phyloP scores from a whole-genome alignment of 2,113 vertebrate species.

The Columbina picui region DNA sequence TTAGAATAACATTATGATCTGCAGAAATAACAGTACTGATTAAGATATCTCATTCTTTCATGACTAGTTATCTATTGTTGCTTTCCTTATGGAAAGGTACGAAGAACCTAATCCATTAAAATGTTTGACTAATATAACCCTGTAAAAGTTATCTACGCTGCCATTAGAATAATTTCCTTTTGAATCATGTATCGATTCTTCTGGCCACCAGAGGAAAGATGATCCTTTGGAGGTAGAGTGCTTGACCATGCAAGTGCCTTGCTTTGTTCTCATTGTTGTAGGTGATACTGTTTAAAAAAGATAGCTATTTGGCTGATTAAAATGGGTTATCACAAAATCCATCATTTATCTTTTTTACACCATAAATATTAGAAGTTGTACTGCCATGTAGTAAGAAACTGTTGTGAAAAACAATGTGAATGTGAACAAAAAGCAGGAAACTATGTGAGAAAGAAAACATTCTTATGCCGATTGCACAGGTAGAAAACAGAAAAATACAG shows the following conservation, averaged over 20 bases:
- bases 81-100: not conserved
- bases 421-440: not conserved
- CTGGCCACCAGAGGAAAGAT: not conserved
- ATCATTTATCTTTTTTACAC: not conserved
- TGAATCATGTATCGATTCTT: not conserved
- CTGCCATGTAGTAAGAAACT: not conserved
- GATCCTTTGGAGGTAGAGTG: not conserved
- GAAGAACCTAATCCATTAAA: not conserved
- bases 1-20: not conserved
- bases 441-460: not conserved
- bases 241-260: not conserved
- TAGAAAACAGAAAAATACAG: not conserved
- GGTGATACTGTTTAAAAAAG: not conserved
- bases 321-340: not conserved
- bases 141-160: not conserved
- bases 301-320: not conserved
- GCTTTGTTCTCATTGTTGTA: not conserved
- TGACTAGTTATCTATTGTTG: not conserved
- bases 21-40: not conserved
- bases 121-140: not conserved
- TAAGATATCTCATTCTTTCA: not conserved
- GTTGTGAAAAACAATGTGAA: not conserved
- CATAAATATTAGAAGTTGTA: not conserved
- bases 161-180: not conserved
- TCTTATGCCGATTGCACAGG: not conserved